Base-by-base conservation (phyloP, 2,113 vertebrate genomes). In the Lates calcarifer region DNA sequence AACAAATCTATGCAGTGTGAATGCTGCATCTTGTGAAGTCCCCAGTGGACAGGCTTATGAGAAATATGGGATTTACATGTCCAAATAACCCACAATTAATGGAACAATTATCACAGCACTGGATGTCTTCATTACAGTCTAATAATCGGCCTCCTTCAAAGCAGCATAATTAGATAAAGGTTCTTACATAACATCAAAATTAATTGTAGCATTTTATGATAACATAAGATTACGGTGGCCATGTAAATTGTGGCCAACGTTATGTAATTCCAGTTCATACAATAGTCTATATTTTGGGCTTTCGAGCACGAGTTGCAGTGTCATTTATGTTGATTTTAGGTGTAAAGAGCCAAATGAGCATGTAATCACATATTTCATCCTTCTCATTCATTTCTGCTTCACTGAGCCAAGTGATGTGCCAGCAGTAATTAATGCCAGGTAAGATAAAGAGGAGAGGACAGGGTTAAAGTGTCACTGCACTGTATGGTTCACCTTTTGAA, bases 391-490 rank as follows among this genome's bases (percentile, higher is more conserved):
- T 72, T 75, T 77, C 72, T 1, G 49, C 74, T 69, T 79, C 41
- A 26, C 80, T 71, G 74, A 66, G 58, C 60, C 45, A 33, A 39
- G 45, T 45, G 69, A 84, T 68, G 61, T 74, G 78, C 73, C 78
- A 35, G 68, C 53, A 35, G 62, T 85, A 85, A 90, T 93, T 89
- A 80, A 74, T 80, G 82, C 29, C 81, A 83, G 81, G 85, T 80
- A 29, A 82, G 68, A 80, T 84, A 77, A 79, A 75, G 73, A 26
- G 53, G 63, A 74, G 49, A 43, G 2, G 76, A 73, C 60, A 15
- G 66, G 84, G 84, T 90, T 82, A 81, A 79, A 80, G 37, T 49
- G 74, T 24, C 29, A 45, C 53, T 24, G 68, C 39, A 5, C 51
- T 62, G 51, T 55, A 12, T 26, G n/a, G 24, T 35, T 86, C 76